These are phyloP conservation scores for Galeopterus variegatus DNA, from an alignment of 2,113 vertebrate species.

Conservation along the genomic window DNA sequence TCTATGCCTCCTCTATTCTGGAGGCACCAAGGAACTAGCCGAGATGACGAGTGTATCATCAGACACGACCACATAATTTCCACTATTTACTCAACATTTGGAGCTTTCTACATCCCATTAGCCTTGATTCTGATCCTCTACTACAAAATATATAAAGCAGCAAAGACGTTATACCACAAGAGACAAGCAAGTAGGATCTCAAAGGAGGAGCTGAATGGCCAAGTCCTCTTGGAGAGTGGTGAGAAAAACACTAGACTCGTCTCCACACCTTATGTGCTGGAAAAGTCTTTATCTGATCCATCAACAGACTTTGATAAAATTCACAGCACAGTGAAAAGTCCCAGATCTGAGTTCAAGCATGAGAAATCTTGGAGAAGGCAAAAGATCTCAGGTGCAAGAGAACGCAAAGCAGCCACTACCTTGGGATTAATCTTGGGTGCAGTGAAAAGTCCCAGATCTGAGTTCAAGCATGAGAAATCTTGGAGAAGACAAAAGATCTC, in stretches of 20 bases:
- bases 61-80: constrained; percentile 96
- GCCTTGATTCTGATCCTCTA: constrained; percentile 98
- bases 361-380: constrained; percentile 94
- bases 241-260: constrained; percentile 91
- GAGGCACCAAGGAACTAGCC: constrained; percentile 93
- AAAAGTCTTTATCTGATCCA: constrained; percentile 95
- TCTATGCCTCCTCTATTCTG: constrained; percentile 97
- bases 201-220: constrained; percentile 95
- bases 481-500: constrained; percentile 96
- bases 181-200: constrained; percentile 93
- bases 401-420: constrained; percentile 96
- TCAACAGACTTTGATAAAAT: constrained; percentile 93
- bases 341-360: constrained; percentile 90
- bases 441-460: constrained; percentile 88
- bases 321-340: constrained; percentile 88
- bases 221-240: constrained; percentile 91
- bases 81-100: constrained; percentile 97
- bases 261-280: constrained; percentile 90
- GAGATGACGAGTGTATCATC: constrained; percentile 95
- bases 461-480: constrained; percentile 91
- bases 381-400: constrained; percentile 95
- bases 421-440: constrained; percentile 97
- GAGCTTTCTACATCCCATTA: constrained; percentile 98
- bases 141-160: constrained; percentile 98
- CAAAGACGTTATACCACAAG: constrained; percentile 96